Evolutionary conservation across 2,888 invertebrate genomes (phyloP).

Genomic region (Heterodera filipjevi): DNA sequence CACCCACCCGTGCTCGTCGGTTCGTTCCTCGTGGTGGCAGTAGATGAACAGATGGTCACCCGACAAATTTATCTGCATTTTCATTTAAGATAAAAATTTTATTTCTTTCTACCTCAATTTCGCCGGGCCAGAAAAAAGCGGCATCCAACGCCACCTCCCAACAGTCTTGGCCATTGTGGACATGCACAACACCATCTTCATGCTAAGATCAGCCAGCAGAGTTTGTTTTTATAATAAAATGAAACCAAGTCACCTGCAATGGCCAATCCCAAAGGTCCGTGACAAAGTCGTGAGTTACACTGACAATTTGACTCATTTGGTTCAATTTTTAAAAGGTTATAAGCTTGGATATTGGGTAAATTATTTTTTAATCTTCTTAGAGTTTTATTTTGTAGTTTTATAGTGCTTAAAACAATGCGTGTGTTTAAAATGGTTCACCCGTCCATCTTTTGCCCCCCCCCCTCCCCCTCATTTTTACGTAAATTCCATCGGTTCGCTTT

Average conservation of each 20-base stretch:
- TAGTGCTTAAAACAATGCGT: not conserved
- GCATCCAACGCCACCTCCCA: slow-evolving; percentile 36
- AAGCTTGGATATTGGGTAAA: no score
- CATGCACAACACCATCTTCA: slow-evolving; percentile 37
- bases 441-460: not conserved
- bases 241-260: not conserved
- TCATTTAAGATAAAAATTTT: no score
- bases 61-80: not conserved
- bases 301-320: not conserved
- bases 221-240: not conserved
- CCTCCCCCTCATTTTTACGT: slow-evolving; percentile 2
- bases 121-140: slow-evolving; percentile 9
- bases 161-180: slow-evolving; percentile 30
- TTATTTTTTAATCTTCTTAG: not conserved
- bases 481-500: not conserved
- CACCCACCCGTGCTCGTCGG: not conserved
- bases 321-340: no score
- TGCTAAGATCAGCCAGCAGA: slow-evolving; percentile 2
- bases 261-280: slow-evolving; percentile 6
- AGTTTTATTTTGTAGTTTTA: not conserved
- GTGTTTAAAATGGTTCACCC: not conserved
- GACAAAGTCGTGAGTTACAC: not conserved
- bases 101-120: slow-evolving; percentile 19
- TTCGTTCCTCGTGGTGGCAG: not conserved
- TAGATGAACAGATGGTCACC: not conserved